A percentile compares a stretch with the other conserved stretches of the same genome.
Evolutionary conservation across 2,888 invertebrate genomes (phyloP).

Genomic region (Empis stercorea): DNA sequence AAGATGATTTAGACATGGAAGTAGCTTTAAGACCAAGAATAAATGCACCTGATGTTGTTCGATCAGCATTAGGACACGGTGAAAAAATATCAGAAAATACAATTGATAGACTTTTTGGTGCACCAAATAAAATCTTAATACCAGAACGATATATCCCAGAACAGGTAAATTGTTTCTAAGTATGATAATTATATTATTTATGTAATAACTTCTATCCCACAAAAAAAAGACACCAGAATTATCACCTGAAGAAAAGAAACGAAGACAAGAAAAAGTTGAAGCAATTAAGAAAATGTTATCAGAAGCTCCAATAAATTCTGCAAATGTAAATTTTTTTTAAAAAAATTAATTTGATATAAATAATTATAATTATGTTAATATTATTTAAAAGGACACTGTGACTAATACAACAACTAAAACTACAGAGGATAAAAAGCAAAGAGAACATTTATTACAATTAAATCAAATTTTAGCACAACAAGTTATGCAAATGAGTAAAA

Average conservation of each 20-base stretch:
- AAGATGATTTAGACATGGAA: constrained; percentile 81
- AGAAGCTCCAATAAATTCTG: constrained; percentile 41
- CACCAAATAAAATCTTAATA: constrained; percentile 81
- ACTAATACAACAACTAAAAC: constrained; percentile 54
- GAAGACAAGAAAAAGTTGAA: constrained; percentile 75
- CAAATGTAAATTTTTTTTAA: constrained; percentile 16
- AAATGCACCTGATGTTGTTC: constrained; percentile 75
- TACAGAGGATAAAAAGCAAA: constrained; percentile 71
- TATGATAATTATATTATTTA: not conserved
- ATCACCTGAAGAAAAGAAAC: constrained; percentile 71
- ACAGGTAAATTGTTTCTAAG: constrained; percentile 43
- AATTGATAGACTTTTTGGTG: constrained; percentile 73
- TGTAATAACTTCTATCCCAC: constrained; percentile 9
- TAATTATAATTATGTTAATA: not conserved
- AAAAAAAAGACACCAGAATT: constrained; percentile 68
- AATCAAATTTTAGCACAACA: constrained; percentile 87
- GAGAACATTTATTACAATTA: constrained; percentile 78
- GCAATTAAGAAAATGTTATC: constrained; percentile 84
- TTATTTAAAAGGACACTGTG: constrained; percentile 17
- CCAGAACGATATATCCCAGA: constrained; percentile 88
- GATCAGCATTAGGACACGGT: constrained; percentile 55
- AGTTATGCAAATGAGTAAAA: constrained; percentile 91
- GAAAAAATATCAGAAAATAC: constrained; percentile 50
- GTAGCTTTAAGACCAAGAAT: constrained; percentile 60
- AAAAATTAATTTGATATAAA: not conserved